Conservation (phyloP, 2,888 invertebrate species). For the Tromatobia lineatoria region DNA sequence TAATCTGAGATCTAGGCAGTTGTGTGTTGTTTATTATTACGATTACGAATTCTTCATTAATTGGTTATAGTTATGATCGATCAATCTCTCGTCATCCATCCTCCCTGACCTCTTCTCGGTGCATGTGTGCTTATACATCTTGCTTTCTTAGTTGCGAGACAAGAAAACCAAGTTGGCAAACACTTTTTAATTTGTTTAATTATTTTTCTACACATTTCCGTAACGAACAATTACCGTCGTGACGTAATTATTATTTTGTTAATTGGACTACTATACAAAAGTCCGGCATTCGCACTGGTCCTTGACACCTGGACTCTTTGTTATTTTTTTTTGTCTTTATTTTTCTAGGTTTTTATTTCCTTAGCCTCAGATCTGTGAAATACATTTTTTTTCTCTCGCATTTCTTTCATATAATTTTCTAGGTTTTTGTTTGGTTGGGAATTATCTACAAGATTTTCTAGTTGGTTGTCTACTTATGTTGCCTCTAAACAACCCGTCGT, state of each 20-base stretch:
- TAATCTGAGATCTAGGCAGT: slow-evolving; percentile 84
- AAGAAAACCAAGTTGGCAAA: slow-evolving; percentile 45
- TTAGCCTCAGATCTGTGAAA: slow-evolving; percentile 22
- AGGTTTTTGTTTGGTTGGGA: slow-evolving; percentile 29
- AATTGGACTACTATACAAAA: slow-evolving; percentile 51
- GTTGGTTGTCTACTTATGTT: slow-evolving; percentile 33
- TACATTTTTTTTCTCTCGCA: slow-evolving; percentile 52
- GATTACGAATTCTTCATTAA: slow-evolving; percentile 68
- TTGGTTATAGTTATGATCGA: slow-evolving; percentile 62
- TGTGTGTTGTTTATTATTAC: slow-evolving; percentile 78
- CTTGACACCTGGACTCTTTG: slow-evolving; percentile 65
- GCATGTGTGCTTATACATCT: slow-evolving; percentile 38
- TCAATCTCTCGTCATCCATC: slow-evolving; percentile 42
- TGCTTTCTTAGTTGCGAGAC: slow-evolving; percentile 51
- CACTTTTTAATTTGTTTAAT: slow-evolving; percentile 26
- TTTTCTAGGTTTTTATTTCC: slow-evolving; percentile 14
- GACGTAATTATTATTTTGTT: slow-evolving; percentile 35
- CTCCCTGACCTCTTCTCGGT: slow-evolving; percentile 49
- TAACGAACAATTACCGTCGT: slow-evolving; percentile 52
- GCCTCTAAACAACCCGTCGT: slow-evolving; percentile 43
- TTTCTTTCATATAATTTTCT: slow-evolving; percentile 37
- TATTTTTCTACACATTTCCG: slow-evolving; percentile 41
- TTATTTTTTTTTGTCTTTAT: slow-evolving; percentile 32
- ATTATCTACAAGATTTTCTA: slow-evolving; percentile 58
- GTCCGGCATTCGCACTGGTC: slow-evolving; percentile 61